Evolutionary conservation across 2,888 invertebrate species (phyloP).

Genomic region (Xestia c-nigrum): DNA sequence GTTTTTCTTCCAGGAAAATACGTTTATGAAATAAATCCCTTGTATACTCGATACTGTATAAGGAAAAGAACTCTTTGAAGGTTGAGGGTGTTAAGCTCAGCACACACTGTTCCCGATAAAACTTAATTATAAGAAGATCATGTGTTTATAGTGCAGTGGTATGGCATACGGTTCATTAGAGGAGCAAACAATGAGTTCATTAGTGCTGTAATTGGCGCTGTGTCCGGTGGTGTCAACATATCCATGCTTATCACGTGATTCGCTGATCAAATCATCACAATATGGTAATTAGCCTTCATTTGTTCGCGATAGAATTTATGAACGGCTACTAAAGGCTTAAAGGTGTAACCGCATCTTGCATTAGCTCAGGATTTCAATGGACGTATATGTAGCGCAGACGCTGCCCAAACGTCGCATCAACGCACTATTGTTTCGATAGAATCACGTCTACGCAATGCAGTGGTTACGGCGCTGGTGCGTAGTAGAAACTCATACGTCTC

Average conservation of each 20-base stretch:
- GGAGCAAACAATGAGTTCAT: conserved; percentile 89
- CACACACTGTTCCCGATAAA: conserved; percentile 39
- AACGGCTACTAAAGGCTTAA: background rate
- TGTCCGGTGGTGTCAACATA: conserved; percentile 70
- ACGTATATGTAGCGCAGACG: background rate
- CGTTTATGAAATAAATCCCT: conserved; percentile 32
- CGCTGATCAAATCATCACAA: conserved; percentile 53
- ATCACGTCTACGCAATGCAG: background rate
- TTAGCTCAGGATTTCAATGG: background rate
- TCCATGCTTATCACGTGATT: conserved; percentile 63
- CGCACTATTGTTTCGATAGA: background rate
- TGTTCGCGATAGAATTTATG: conserved; percentile 36
- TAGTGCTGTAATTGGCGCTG: conserved; percentile 86
- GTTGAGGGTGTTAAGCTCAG: conserved; percentile 39
- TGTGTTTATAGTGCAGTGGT: conserved; percentile 69
- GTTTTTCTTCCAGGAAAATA: conserved; percentile 35
- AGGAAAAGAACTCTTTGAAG: conserved; percentile 29
- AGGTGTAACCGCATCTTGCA: background rate
- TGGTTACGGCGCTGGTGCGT: background rate
- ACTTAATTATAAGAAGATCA: conserved; percentile 71
- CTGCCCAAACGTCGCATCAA: background rate
- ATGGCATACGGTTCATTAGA: conserved; percentile 85
- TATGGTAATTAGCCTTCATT: conserved; percentile 57
- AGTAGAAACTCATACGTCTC: too few relatives aligned
- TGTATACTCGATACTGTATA: conserved; percentile 1